Evolutionary conservation across 2,797 vertebrate species (phyloP).

Genomic region (Eremophila alpestris): DNA sequence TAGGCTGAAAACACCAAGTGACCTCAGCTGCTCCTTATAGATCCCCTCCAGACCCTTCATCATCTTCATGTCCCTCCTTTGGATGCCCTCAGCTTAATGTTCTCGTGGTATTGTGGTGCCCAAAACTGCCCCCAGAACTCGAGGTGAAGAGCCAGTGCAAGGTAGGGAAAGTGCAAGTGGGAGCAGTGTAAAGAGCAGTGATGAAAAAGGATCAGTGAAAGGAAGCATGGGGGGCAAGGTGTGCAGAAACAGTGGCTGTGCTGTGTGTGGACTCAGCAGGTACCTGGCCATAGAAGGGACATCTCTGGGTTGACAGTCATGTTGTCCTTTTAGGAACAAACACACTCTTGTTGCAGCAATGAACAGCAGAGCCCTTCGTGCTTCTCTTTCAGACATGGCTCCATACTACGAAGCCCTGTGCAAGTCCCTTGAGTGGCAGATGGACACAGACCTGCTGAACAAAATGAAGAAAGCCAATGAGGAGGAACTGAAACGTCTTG

Average conservation of each 20-base stretch:
- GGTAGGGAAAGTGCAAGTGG: not conserved
- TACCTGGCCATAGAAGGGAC: not conserved
- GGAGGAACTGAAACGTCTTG: conserved; percentile 91
- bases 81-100: not conserved
- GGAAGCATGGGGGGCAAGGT: not conserved
- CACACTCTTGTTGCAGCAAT: rapidly evolving
- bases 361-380: not conserved
- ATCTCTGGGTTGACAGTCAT: rapidly evolving
- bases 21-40: not conserved
- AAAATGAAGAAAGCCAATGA: conserved; percentile 98
- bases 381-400: conserved; percentile 87
- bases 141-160: not conserved
- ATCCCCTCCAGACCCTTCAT: not conserved
- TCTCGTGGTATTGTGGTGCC: not conserved
- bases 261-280: not conserved
- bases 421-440: conserved; percentile 93
- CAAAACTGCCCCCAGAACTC: not conserved
- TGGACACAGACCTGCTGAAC: conserved; percentile 85
- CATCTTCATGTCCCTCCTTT: not conserved
- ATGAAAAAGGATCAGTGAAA: not conserved
- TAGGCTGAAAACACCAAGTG: not conserved
- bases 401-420: conserved; percentile 93
- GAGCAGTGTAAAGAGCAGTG: not conserved
- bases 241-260: not conserved
- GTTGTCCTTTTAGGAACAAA: not conserved